phyloP scores from a whole-genome alignment of 2,797 vertebrate species.

The Coregonus ussuriensis region DNA sequence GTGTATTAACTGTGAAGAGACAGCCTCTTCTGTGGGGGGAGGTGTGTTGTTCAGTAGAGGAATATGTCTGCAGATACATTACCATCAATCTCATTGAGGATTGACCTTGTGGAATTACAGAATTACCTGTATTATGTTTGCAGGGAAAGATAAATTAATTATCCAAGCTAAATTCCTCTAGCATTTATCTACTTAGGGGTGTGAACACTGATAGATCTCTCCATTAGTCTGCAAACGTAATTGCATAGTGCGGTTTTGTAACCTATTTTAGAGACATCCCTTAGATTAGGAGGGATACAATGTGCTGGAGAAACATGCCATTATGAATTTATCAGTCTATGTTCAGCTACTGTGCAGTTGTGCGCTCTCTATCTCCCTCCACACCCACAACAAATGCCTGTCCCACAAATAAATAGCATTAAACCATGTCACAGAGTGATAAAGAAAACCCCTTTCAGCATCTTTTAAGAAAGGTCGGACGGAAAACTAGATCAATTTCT shows the following conservation, averaged over 20 bases:
- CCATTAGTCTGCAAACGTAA: not conserved
- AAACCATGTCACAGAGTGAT: too few relatives aligned
- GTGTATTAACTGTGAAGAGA: not conserved
- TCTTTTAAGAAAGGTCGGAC: too few relatives aligned
- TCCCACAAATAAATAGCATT: too few relatives aligned
- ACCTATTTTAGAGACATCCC: not conserved
- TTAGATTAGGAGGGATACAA: not conserved
- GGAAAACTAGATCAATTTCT: too few relatives aligned
- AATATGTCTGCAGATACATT: not conserved
- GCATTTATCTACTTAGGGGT: not conserved
- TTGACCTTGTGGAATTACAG: not conserved
- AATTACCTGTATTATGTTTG: not conserved
- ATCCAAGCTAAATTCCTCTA: not conserved
- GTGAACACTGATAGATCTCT: not conserved
- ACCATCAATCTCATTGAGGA: not conserved
- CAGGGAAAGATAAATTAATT: not conserved
- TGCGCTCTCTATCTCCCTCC: too few relatives aligned
- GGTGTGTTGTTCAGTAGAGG: not conserved
- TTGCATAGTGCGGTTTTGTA: not conserved
- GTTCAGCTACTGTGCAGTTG: not conserved
- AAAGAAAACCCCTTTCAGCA: too few relatives aligned
- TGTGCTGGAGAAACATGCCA: not conserved
- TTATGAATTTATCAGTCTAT: not conserved
- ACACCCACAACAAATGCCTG: too few relatives aligned
- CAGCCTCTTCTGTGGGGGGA: not conserved